Evolutionary conservation across 2,797 vertebrate species (phyloP).

Genomic region (Tinamus major): DNA sequence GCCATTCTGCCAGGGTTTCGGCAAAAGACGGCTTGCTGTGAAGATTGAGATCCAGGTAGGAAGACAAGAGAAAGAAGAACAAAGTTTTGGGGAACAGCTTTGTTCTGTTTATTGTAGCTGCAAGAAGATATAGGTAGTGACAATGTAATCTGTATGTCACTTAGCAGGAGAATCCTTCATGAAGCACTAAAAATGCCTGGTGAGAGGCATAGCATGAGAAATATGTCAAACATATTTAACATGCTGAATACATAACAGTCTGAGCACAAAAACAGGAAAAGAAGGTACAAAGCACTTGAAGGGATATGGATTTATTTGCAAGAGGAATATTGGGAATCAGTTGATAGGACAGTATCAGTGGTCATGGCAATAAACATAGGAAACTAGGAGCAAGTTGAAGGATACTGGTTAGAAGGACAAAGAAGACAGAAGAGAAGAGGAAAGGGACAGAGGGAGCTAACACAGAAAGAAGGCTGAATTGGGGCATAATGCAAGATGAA

Average conservation of each 20-base stretch:
- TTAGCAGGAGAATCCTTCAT: background rate
- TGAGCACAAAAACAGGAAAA: background rate
- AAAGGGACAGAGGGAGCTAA: background rate
- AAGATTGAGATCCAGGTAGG: background rate
- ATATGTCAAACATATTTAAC: background rate
- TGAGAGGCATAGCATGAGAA: background rate
- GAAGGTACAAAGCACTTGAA: background rate
- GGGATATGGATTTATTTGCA: background rate
- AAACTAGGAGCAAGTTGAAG: background rate
- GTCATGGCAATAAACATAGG: background rate
- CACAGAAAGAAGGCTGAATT: background rate
- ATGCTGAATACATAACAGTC: background rate
- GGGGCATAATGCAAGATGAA: background rate
- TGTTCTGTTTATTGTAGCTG: background rate
- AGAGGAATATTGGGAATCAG: background rate
- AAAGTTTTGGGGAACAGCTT: background rate
- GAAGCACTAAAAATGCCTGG: background rate
- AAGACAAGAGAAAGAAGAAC: background rate
- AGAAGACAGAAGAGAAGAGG: background rate
- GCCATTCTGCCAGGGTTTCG: background rate
- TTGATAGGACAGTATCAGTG: background rate
- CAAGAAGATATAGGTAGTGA: background rate
- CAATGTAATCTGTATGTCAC: background rate
- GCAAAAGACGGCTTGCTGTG: background rate
- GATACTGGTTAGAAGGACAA: background rate